Evolutionary conservation across 1,140 invertebrate genomes (phyloP).

Genomic region (Adelges cooleyi): DNA sequence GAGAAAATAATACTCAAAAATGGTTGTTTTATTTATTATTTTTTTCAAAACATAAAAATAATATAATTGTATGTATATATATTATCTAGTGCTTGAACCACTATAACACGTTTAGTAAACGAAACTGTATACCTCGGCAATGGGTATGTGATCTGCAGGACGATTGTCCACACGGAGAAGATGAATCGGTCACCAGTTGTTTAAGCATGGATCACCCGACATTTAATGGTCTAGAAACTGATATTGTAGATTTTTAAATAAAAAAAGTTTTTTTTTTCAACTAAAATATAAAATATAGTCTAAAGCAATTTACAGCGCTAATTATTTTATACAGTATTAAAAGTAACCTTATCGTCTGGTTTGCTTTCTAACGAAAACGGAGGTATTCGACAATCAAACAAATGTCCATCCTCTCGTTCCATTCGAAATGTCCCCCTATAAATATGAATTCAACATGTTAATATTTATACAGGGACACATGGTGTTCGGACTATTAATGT

Average conservation of each 20-base stretch:
- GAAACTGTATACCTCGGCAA: conserved; percentile 32
- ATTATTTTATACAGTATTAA: conserved; percentile 27
- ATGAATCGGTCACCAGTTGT: conserved; percentile 32
- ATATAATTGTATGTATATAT: background rate
- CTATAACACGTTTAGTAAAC: background rate
- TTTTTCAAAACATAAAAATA: background rate
- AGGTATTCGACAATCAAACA: conserved; percentile 92
- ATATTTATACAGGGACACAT: no score
- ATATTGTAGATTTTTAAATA: conserved; percentile 19
- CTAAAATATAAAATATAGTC: conserved; percentile 5
- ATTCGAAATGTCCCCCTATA: conserved; percentile 83
- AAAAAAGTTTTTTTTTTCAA: conserved; percentile 22
- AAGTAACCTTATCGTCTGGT: conserved; percentile 44
- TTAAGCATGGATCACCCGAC: conserved; percentile 28
- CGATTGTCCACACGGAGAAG: conserved; percentile 35
- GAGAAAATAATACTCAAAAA: background rate
- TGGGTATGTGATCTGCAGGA: conserved; percentile 35
- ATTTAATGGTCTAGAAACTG: conserved; percentile 28
- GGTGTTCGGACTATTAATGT: no score
- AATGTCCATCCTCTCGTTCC: conserved; percentile 90
- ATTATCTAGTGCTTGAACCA: conserved; percentile 14
- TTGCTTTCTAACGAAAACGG: conserved; percentile 93
- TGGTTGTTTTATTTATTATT: conserved; percentile 3
- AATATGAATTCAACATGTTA: background rate
- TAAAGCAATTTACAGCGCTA: conserved; percentile 1